Evolutionary conservation across 2,797 vertebrate genomes (phyloP).

Genomic region (Dendrocincla fuliginosa): DNA sequence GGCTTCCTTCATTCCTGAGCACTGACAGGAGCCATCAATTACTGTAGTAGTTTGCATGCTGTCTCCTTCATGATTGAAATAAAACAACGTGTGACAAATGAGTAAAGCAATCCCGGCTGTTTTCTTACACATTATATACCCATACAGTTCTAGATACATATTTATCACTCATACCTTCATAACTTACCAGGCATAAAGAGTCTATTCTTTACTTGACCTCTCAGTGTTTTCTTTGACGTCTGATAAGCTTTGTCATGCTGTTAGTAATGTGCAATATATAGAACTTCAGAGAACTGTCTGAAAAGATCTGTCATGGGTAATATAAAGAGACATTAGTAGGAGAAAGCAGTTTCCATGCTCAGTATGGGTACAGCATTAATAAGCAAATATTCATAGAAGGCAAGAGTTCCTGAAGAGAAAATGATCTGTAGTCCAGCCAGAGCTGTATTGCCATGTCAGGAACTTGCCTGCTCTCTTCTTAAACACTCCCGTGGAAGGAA

Average conservation of each 20-base stretch:
- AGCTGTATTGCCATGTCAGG: neutral
- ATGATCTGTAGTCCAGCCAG: neutral
- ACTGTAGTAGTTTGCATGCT: neutral
- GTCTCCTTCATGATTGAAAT: neutral
- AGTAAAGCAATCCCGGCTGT: neutral
- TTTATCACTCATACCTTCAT: neutral
- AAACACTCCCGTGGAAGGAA: neutral
- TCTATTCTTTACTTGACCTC: neutral
- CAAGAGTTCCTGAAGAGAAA: neutral
- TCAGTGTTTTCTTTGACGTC: neutral
- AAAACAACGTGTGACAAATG: neutral
- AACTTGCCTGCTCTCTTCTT: neutral
- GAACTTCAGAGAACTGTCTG: neutral
- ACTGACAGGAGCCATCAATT: neutral
- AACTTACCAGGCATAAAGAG: neutral
- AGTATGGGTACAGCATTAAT: neutral
- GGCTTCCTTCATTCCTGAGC: neutral
- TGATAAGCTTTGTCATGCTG: neutral
- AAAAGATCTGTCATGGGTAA: neutral
- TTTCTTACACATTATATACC: neutral
- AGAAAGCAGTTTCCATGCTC: neutral
- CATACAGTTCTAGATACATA: neutral
- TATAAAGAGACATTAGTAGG: neutral
- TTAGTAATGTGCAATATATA: neutral
- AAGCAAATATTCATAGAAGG: neutral